phyloP scores from a whole-genome alignment of 2,113 vertebrate species.

The Oncorhynchus kisutch region DNA sequence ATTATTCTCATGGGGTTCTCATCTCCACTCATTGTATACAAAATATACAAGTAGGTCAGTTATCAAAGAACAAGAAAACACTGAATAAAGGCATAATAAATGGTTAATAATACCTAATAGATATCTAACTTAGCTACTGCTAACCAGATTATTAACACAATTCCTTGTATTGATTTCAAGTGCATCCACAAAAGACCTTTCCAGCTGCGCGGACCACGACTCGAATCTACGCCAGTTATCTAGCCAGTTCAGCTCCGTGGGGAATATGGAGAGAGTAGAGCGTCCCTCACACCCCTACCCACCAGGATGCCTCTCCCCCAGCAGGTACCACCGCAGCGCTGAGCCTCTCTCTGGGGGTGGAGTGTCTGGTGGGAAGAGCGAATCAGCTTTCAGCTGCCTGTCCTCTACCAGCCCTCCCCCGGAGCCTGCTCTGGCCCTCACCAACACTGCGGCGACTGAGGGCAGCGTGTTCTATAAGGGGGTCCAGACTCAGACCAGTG shows the following conservation, averaged over 20 bases:
- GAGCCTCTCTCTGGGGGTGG: constrained; percentile 63
- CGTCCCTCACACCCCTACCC: constrained; percentile 64
- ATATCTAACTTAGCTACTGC: no score
- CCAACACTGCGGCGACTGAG: constrained; percentile 72
- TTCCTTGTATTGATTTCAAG: background rate
- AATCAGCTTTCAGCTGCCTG: constrained; percentile 81
- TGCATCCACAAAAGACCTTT: constrained; percentile 14
- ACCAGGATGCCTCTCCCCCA: constrained; percentile 68
- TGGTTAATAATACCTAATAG: no score
- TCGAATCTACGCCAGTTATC: constrained; percentile 68
- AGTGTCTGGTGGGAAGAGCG: constrained; percentile 65
- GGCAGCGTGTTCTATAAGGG: constrained; percentile 79
- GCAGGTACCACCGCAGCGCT: constrained; percentile 74
- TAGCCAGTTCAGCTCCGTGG: constrained; percentile 77
- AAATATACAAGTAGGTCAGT: background rate
- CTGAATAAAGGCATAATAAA: no score
- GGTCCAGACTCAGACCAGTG: constrained; percentile 56
- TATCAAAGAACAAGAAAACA: background rate
- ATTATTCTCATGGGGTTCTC: background rate
- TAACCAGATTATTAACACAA: background rate
- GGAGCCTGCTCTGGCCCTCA: constrained; percentile 60
- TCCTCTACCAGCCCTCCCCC: constrained; percentile 78
- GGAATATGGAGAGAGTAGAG: constrained; percentile 84
- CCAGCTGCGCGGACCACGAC: constrained; percentile 71
- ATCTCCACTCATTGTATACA: background rate